Evolutionary conservation across 2,888 invertebrate species (phyloP).

Genomic region (Synergus japonicus): DNA sequence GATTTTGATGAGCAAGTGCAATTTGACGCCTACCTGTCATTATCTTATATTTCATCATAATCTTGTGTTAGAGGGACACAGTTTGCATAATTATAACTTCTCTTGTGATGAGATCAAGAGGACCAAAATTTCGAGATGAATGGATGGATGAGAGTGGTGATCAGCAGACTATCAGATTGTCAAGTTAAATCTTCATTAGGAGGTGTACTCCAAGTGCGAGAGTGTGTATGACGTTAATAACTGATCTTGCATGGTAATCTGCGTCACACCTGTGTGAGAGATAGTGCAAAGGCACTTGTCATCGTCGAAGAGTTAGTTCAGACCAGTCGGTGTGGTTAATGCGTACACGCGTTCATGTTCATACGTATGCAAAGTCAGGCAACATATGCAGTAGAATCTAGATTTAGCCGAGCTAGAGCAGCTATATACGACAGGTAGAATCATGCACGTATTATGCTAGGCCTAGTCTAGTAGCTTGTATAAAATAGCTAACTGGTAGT

Average conservation of each 20-base stretch:
- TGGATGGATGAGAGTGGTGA: not conserved
- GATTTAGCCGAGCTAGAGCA: conserved; percentile 9
- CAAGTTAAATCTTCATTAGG: conserved; percentile 35
- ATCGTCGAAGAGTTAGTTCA: conserved; percentile 19
- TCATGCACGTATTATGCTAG: not conserved
- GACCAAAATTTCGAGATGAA: not conserved
- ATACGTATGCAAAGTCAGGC: not conserved
- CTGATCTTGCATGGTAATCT: conserved; percentile 18
- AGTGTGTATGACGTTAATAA: conserved; percentile 32
- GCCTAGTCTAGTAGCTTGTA: not conserved
- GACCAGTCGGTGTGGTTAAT: not conserved
- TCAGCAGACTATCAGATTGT: conserved; percentile 6
- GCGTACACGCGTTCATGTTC: not conserved
- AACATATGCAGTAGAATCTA: conserved; percentile 9
- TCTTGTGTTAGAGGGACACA: not conserved
- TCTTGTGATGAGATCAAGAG: not conserved
- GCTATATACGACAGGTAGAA: not conserved
- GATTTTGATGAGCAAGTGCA: not conserved
- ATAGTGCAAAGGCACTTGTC: conserved; percentile 30
- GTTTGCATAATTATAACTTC: not conserved
- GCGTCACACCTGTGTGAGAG: conserved; percentile 25
- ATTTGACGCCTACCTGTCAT: not conserved
- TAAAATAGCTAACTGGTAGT: not conserved
- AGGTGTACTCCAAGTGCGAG: not conserved
- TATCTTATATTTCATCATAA: not conserved